Conservation (phyloP, 2,888 invertebrate species). For the Buathra laborator region DNA sequence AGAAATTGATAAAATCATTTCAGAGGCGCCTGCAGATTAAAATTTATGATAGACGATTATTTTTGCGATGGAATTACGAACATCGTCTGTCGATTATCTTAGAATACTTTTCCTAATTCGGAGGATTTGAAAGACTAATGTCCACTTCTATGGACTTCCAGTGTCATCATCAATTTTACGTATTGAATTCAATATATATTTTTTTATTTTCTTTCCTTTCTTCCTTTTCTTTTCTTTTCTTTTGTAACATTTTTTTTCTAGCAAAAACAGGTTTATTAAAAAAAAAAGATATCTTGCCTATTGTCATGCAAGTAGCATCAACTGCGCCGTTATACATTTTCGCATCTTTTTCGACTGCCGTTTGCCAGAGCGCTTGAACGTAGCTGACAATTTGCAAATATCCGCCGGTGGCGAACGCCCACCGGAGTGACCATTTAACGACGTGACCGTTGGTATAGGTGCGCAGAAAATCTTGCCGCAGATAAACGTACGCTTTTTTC, state of each 20-base stretch:
- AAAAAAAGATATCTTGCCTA: conserved; percentile 79
- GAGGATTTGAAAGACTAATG: too few relatives aligned
- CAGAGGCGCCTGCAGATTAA: neutral
- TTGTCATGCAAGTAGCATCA: conserved; percentile 88
- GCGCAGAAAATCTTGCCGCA: conserved; percentile 87
- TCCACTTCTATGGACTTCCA: too few relatives aligned
- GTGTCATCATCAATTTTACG: too few relatives aligned
- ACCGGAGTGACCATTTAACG: conserved; percentile 93
- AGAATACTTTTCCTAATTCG: neutral
- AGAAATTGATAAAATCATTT: neutral
- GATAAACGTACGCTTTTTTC: conserved; percentile 85
- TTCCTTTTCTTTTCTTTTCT: too few relatives aligned
- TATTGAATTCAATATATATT: too few relatives aligned
- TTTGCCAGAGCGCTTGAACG: conserved; percentile 94
- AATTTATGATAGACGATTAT: neutral
- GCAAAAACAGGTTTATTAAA: neutral
- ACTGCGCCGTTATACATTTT: conserved; percentile 91
- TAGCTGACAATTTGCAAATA: conserved; percentile 90
- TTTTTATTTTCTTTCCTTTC: too few relatives aligned
- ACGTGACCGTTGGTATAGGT: conserved; percentile 88
- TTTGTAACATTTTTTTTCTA: neutral
- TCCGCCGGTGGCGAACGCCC: conserved; percentile 91
- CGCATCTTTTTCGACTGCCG: conserved; percentile 87
- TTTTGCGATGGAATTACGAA: neutral
- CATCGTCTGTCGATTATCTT: neutral